Percentiles rank a stretch among this genome's conserved stretches.
phyloP scores from a whole-genome alignment of 1,140 invertebrate genomes.

The Bicyclus anynana region DNA sequence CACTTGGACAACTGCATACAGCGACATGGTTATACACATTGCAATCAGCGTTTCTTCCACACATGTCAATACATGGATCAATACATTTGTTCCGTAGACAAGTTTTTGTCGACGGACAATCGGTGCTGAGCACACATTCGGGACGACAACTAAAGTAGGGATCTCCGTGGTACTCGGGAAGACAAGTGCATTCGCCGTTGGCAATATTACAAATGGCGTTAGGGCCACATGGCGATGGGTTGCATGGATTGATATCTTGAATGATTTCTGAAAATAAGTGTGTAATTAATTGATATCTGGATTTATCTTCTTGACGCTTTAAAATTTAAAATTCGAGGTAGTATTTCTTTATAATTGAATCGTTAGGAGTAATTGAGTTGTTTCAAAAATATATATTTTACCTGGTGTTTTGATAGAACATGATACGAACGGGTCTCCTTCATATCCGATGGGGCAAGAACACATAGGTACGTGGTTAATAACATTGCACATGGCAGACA shows the following conservation, averaged over 20 bases:
- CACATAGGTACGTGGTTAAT: slow-evolving; percentile 89
- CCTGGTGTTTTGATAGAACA: slow-evolving; percentile 77
- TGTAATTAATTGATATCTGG: neutral
- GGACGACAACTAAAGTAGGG: slow-evolving; percentile 80
- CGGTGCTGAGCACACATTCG: slow-evolving; percentile 84
- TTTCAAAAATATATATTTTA: slow-evolving; percentile 32
- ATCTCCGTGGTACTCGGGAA: slow-evolving; percentile 83
- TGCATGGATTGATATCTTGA: slow-evolving; percentile 77
- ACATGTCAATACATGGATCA: slow-evolving; percentile 85
- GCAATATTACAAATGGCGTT: slow-evolving; percentile 80
- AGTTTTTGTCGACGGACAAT: slow-evolving; percentile 81
- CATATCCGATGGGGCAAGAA: slow-evolving; percentile 82
- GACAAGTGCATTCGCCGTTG: slow-evolving; percentile 81
- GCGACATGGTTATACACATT: slow-evolving; percentile 83
- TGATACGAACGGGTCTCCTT: slow-evolving; percentile 85
- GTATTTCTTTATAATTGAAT: neutral
- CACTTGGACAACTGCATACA: slow-evolving; percentile 79
- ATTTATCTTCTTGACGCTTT: no score
- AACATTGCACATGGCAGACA: slow-evolving; percentile 87
- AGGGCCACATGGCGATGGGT: slow-evolving; percentile 83
- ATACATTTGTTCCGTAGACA: slow-evolving; percentile 85
- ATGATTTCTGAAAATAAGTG: slow-evolving; percentile 59
- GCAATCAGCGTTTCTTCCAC: slow-evolving; percentile 81
- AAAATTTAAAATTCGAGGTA: neutral
- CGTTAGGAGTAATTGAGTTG: neutral